A percentile compares a stretch with the other conserved stretches of the same genome.
Conservation (phyloP, 2,888 invertebrate species). For the Monoplex corrugatus region DNA sequence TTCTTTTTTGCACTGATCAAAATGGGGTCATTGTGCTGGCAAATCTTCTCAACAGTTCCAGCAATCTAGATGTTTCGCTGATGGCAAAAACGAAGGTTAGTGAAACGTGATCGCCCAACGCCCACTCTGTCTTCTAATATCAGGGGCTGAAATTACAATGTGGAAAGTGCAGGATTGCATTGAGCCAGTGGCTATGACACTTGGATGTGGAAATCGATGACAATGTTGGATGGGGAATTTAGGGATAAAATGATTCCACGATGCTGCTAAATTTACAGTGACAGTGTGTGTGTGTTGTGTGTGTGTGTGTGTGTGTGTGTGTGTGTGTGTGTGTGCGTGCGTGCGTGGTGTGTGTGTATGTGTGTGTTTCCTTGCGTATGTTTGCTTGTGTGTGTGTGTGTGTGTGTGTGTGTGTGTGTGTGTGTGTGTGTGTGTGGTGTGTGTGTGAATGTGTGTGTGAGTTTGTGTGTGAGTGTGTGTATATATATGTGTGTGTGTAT, state of each 20-base stretch:
- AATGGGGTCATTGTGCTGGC: too few relatives aligned
- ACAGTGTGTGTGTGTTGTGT: background rate
- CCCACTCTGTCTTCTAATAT: too few relatives aligned
- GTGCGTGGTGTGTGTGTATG: background rate
- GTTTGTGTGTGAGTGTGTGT: background rate
- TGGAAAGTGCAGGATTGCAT: too few relatives aligned
- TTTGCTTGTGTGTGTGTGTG: background rate
- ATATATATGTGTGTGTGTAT: conserved; percentile 1
- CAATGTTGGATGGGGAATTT: background rate
- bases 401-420: conserved; percentile 12
- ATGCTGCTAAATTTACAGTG: too few relatives aligned
- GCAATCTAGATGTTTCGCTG: too few relatives aligned
- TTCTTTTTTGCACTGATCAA: too few relatives aligned
- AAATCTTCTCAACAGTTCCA: too few relatives aligned
- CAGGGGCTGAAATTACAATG: too few relatives aligned
- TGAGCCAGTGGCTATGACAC: background rate
- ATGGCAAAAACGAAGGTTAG: too few relatives aligned
- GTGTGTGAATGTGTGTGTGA: background rate
- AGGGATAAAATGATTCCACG: too few relatives aligned
- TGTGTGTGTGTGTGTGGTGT: conserved; percentile 34
- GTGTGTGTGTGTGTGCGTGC: background rate
- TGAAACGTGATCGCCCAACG: too few relatives aligned
- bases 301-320: conserved; percentile 16
- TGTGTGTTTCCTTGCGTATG: background rate
- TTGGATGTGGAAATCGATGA: background rate